phyloP scores from a whole-genome alignment of 2,797 vertebrate genomes.

The Zalophus californianus region DNA sequence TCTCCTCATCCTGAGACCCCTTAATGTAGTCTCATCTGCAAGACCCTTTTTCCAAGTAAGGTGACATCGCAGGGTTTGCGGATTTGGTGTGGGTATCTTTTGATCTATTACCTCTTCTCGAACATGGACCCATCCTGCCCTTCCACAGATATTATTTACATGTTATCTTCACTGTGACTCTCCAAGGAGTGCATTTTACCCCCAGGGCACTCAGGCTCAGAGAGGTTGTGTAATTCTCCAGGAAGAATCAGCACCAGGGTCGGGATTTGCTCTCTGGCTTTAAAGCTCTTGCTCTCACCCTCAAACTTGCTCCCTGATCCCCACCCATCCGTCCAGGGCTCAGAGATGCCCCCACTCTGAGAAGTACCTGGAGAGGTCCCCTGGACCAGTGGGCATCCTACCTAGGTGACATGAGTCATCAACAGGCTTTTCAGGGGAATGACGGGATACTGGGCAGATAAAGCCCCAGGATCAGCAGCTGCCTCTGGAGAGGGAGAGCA shows the following conservation, averaged over 20 bases:
- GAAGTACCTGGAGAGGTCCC: not conserved
- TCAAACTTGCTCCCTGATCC: not conserved
- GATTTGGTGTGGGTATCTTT: accelerated
- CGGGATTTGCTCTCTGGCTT: not conserved
- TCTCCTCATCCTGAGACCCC: not conserved
- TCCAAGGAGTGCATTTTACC: not conserved
- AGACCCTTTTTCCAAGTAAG: not conserved
- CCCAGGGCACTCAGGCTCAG: not conserved
- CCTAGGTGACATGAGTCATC: accelerated
- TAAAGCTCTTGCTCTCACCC: not conserved
- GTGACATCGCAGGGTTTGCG: too few relatives aligned
- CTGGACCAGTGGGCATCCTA: not conserved
- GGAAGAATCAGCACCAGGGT: not conserved
- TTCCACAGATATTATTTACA: not conserved
- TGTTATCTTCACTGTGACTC: not conserved
- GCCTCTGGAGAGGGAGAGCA: not conserved
- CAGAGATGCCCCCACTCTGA: not conserved
- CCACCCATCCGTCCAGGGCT: not conserved
- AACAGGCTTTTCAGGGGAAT: not conserved
- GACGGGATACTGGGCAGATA: not conserved
- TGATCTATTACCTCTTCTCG: not conserved
- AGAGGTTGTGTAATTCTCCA: not conserved
- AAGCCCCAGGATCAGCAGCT: not conserved
- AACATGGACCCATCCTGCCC: not conserved
- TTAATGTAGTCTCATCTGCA: not conserved